Conservation (phyloP, 2,797 vertebrate species). For the Tragelaphus oryx region DNA sequence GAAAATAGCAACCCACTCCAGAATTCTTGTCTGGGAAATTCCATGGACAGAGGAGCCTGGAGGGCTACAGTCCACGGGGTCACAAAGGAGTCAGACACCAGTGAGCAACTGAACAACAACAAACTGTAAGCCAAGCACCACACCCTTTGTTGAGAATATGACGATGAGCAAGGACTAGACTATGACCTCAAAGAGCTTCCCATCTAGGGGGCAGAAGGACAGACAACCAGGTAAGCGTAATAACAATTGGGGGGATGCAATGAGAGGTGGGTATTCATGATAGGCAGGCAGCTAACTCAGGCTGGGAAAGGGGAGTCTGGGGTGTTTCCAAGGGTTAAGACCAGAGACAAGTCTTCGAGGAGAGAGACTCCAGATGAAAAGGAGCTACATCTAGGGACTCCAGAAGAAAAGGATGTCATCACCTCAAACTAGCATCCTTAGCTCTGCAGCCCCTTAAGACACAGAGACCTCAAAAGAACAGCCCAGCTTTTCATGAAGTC, state of each 20-base stretch:
- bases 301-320: background rate
- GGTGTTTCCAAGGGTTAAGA: background rate
- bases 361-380: background rate
- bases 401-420: background rate
- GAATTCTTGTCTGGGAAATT: background rate
- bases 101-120: background rate
- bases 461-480: background rate
- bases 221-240: background rate
- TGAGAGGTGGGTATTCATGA: background rate
- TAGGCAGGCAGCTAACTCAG: background rate
- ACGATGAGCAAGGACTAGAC: background rate
- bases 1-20: background rate
- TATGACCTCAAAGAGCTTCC: background rate
- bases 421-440: conserved; percentile 1
- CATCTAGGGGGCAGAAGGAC: background rate
- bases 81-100: background rate
- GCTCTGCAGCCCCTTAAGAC: background rate
- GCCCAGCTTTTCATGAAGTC: background rate
- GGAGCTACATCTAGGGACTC: background rate
- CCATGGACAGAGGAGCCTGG: background rate
- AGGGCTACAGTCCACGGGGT: background rate
- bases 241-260: no score
- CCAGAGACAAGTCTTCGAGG: background rate
- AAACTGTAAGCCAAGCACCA: background rate
- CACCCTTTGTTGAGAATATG: background rate